Conservation (phyloP, 1,140 invertebrate species). For the Drepana arcuata region DNA sequence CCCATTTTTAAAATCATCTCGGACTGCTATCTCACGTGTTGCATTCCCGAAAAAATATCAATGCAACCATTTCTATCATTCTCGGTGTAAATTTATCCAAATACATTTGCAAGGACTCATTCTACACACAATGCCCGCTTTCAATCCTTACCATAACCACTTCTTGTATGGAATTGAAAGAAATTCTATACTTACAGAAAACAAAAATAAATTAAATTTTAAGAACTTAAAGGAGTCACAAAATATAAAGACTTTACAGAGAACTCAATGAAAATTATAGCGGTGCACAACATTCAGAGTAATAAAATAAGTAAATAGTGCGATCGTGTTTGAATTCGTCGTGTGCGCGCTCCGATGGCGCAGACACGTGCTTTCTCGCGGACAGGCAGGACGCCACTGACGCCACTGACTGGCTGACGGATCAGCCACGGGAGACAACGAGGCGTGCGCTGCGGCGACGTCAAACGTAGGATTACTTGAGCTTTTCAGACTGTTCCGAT, state of each 20-base stretch:
- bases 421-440: slow-evolving; percentile 7
- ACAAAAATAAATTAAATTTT: too few relatives aligned
- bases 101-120: slow-evolving; percentile 1
- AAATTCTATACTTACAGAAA: background rate
- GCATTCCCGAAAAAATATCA: slow-evolving; percentile 2
- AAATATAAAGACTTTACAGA: background rate
- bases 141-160: background rate
- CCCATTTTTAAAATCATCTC: slow-evolving; percentile 60
- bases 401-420: slow-evolving; percentile 2
- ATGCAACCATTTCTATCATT: background rate
- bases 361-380: slow-evolving; percentile 20
- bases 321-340: slow-evolving; percentile 46
- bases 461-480: background rate
- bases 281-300: slow-evolving; percentile 3
- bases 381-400: slow-evolving; percentile 45
- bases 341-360: slow-evolving; percentile 8
- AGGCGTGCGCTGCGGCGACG: slow-evolving; percentile 15
- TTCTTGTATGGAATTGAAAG: background rate
- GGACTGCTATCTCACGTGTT: slow-evolving; percentile 12
- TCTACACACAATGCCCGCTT: slow-evolving; percentile 11
- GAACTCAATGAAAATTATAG: slow-evolving; percentile 5
- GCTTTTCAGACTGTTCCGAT: background rate
- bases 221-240: too few relatives aligned
- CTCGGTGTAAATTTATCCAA: background rate
- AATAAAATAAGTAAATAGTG: background rate